Conservation (phyloP, 2,888 invertebrate genomes). For the Acanthoscelides obtectus region DNA sequence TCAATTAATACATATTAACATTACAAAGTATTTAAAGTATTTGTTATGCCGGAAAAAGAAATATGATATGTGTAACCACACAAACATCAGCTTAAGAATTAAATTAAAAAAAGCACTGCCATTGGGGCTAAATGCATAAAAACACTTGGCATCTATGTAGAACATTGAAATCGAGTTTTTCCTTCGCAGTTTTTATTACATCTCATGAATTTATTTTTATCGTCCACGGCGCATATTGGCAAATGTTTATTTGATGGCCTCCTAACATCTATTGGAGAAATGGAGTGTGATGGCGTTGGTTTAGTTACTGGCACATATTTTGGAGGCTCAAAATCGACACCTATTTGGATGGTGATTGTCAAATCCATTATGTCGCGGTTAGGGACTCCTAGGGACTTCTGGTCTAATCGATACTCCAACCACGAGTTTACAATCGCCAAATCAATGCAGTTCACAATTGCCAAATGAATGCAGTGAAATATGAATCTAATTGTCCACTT, state of each 20-base stretch:
- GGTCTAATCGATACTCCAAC: slow-evolving; percentile 4
- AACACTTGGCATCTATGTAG: slow-evolving; percentile 1
- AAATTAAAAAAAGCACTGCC: slow-evolving; percentile 5
- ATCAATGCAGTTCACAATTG: too few relatives aligned
- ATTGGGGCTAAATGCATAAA: slow-evolving; percentile 3
- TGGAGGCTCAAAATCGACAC: neutral
- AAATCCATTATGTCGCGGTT: slow-evolving; percentile 3
- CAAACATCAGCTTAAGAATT: too few relatives aligned
- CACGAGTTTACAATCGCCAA: slow-evolving; percentile 3
- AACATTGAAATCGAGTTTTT: slow-evolving; percentile 3
- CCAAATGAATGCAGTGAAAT: slow-evolving; percentile 2
- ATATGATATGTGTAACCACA: neutral
- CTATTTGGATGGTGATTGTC: neutral
- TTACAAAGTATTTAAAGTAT: neutral
- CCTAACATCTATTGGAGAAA: slow-evolving; percentile 1
- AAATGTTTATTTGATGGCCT: neutral
- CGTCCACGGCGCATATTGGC: slow-evolving; percentile 1
- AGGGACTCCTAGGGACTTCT: neutral
- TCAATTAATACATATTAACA: too few relatives aligned
- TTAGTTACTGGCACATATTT: neutral
- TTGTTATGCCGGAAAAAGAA: neutral
- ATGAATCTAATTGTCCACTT: slow-evolving; percentile 4
- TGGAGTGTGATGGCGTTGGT: neutral
- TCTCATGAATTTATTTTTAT: slow-evolving; percentile 2
- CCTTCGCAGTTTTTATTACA: neutral